These are phyloP conservation scores for Notothenia coriiceps DNA, from an alignment of 2,113 vertebrate species.

Conservation along the genomic window DNA sequence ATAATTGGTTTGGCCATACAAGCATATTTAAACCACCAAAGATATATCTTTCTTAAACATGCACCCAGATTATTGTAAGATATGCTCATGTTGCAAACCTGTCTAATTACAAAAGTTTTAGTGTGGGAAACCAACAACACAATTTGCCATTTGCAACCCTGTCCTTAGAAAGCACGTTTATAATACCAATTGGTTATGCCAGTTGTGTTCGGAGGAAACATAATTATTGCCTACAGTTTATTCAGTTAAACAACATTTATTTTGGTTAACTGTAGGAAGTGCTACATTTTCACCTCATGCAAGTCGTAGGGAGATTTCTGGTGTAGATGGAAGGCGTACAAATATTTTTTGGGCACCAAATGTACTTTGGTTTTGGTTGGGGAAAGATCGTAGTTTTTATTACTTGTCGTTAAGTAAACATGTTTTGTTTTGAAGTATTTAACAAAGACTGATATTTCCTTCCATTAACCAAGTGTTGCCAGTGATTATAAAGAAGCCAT, in stretches of 20 bases:
- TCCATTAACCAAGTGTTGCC: background rate
- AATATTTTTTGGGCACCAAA: background rate
- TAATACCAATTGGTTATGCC: background rate
- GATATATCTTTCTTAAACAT: background rate
- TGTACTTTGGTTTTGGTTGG: background rate
- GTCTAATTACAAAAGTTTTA: background rate
- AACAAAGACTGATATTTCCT: background rate
- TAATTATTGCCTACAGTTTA: background rate
- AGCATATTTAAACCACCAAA: background rate
- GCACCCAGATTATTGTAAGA: background rate
- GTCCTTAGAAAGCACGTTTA: background rate
- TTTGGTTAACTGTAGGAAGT: background rate
- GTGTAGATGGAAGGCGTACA: background rate
- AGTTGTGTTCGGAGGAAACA: background rate
- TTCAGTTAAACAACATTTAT: background rate
- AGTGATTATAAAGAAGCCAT: too few relatives aligned
- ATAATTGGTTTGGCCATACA: background rate
- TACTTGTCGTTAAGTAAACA: conserved; percentile 23
- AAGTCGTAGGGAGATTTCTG: background rate
- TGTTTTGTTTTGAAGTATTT: background rate
- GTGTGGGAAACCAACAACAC: background rate
- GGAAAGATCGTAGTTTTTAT: background rate
- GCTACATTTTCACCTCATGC: conserved; percentile 8
- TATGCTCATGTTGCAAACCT: background rate
- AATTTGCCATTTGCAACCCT: conserved; percentile 6